Conservation (phyloP, 2,113 vertebrate genomes). For the Sylvilagus bachmani region DNA sequence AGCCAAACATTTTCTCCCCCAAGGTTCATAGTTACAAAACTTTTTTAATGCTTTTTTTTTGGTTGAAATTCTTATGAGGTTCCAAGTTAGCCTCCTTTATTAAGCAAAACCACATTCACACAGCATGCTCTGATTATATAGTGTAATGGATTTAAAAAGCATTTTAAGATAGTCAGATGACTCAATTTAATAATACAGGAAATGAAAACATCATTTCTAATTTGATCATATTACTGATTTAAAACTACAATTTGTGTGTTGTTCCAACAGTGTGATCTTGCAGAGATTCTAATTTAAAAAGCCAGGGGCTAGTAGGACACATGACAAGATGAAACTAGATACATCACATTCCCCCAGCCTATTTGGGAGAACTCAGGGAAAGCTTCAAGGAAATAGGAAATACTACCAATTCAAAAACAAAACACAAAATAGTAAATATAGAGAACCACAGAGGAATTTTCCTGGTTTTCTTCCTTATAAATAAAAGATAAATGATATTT, state of each 20-base stretch:
- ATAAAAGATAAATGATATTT: slow-evolving; percentile 86
- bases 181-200: slow-evolving; percentile 86
- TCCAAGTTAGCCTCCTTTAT: slow-evolving; percentile 79
- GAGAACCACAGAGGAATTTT: slow-evolving; percentile 54
- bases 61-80: slow-evolving; percentile 71
- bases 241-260: slow-evolving; percentile 80
- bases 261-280: slow-evolving; percentile 78
- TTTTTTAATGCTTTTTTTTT: slow-evolving; percentile 48
- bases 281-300: slow-evolving; percentile 82
- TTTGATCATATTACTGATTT: slow-evolving; percentile 86
- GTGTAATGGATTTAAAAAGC: slow-evolving; percentile 77
- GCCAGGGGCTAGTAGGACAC: slow-evolving; percentile 53
- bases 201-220: slow-evolving; percentile 87
- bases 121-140: slow-evolving; percentile 77
- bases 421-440: not conserved
- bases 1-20: slow-evolving; percentile 56
- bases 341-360: not conserved
- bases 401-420: slow-evolving; percentile 29
- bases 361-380: not conserved
- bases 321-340: slow-evolving; percentile 67
- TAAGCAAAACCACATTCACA: slow-evolving; percentile 79
- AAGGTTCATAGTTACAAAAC: slow-evolving; percentile 27
- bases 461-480: slow-evolving; percentile 67
- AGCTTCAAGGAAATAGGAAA: not conserved
- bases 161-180: slow-evolving; percentile 81